Conservation (phyloP, 2,797 vertebrate genomes). For the Poeciliopsis gracilis region DNA sequence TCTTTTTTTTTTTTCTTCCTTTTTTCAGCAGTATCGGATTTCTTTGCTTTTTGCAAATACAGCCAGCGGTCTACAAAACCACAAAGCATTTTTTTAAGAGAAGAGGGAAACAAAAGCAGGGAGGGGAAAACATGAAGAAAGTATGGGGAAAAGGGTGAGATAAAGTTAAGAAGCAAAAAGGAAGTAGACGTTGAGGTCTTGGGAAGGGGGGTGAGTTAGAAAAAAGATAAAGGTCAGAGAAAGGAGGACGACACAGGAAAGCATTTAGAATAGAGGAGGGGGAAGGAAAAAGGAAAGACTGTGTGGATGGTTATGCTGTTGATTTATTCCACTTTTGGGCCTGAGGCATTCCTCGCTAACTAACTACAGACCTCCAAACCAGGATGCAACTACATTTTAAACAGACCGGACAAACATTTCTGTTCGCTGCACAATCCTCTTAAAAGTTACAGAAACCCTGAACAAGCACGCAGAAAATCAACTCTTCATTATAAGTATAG, state of each 20-base stretch:
- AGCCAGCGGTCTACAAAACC: slow-evolving; percentile 37
- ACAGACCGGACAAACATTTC: slow-evolving; percentile 29
- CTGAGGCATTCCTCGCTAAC: slow-evolving; percentile 58
- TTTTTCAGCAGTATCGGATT: slow-evolving; percentile 56
- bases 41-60: slow-evolving; percentile 65
- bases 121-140: slow-evolving; percentile 10
- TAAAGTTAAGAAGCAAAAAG: slow-evolving; percentile 33
- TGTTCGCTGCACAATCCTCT: slow-evolving; percentile 12
- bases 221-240: slow-evolving; percentile 45
- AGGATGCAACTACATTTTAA: slow-evolving; percentile 42
- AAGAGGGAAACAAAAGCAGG: slow-evolving; percentile 28
- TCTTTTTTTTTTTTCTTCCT: slow-evolving; percentile 9
- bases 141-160: slow-evolving; percentile 13
- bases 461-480: slow-evolving; percentile 22
- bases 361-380: slow-evolving; percentile 50
- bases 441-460: slow-evolving; percentile 20
- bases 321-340: slow-evolving; percentile 62
- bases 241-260: slow-evolving; percentile 14
- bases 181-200: slow-evolving; percentile 25
- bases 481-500: slow-evolving; percentile 50
- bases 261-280: slow-evolving; percentile 35
- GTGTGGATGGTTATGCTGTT: slow-evolving; percentile 29
- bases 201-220: slow-evolving; percentile 10
- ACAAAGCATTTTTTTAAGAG: slow-evolving; percentile 43
- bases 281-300: slow-evolving; percentile 14